Evolutionary conservation across 2,797 vertebrate genomes (phyloP).

Genomic region (Spheniscus humboldti): DNA sequence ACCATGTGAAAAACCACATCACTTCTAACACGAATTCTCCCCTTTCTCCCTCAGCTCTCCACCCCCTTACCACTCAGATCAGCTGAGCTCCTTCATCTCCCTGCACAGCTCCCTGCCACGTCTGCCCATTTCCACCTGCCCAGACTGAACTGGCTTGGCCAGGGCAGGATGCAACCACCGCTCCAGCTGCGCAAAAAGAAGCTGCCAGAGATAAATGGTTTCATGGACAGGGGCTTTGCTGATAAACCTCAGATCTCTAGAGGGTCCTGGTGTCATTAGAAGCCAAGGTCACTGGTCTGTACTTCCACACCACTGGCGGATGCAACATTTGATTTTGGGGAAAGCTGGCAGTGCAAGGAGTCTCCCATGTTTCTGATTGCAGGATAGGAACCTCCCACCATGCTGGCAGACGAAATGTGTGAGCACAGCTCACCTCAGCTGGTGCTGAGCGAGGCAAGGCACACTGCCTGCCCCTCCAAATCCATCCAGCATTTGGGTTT

Average conservation of each 20-base stretch:
- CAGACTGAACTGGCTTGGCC: neutral
- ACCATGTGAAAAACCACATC: neutral
- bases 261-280: neutral
- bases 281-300: neutral
- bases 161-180: too few species aligned
- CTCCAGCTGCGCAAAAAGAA: fast-evolving
- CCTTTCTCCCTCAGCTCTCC: neutral
- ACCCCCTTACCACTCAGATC: fast-evolving
- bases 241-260: neutral
- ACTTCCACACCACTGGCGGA: neutral
- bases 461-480: neutral
- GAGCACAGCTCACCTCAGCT: neutral
- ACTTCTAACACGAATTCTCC: neutral
- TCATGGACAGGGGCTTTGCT: neutral
- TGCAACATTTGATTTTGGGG: neutral
- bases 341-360: neutral
- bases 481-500: neutral
- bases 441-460: neutral
- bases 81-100: neutral
- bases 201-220: neutral
- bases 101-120: neutral
- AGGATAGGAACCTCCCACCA: neutral
- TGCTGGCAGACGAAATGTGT: neutral
- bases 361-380: neutral
- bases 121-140: neutral